Percentiles rank a stretch among this genome's conserved stretches.
Conservation (phyloP, 2,797 vertebrate genomes). For the Falco columbarius region DNA sequence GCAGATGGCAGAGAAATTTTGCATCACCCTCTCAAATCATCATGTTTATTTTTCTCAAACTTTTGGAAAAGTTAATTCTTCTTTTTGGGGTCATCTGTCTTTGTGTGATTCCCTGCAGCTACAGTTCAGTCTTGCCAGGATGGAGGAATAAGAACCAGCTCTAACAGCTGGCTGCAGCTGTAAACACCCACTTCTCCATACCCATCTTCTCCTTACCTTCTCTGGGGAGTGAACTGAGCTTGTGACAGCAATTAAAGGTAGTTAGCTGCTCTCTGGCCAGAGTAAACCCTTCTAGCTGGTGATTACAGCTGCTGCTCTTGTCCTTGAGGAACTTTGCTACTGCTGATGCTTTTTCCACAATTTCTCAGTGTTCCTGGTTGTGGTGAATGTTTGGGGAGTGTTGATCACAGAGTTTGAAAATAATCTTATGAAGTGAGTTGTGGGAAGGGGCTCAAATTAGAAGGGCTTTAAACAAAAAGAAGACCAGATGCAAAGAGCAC, state of each 20-base stretch:
- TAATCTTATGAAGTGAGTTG: neutral
- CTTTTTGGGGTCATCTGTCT: neutral
- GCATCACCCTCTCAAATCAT: neutral
- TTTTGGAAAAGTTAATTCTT: constrained; percentile 3
- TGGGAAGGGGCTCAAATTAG: neutral
- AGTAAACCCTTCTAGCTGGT: neutral
- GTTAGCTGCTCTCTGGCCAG: neutral
- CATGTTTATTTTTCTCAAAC: neutral
- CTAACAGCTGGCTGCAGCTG: constrained; percentile 13
- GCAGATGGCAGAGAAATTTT: neutral
- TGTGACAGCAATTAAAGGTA: neutral
- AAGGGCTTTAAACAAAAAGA: neutral
- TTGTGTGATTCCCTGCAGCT: neutral
- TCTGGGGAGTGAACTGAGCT: neutral
- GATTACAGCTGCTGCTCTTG: neutral
- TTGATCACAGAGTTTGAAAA: neutral
- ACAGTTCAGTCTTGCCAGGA: neutral
- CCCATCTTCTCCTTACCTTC: neutral
- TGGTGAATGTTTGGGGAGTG: neutral
- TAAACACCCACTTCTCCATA: neutral
- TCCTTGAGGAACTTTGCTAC: neutral
- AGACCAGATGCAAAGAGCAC: neutral
- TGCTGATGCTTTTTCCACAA: neutral
- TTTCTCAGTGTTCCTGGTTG: neutral
- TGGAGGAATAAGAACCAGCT: neutral